A percentile compares a stretch with the other conserved stretches of the same genome.
phyloP scores from a whole-genome alignment of 2,113 vertebrate species.

The Catagonus wagneri region DNA sequence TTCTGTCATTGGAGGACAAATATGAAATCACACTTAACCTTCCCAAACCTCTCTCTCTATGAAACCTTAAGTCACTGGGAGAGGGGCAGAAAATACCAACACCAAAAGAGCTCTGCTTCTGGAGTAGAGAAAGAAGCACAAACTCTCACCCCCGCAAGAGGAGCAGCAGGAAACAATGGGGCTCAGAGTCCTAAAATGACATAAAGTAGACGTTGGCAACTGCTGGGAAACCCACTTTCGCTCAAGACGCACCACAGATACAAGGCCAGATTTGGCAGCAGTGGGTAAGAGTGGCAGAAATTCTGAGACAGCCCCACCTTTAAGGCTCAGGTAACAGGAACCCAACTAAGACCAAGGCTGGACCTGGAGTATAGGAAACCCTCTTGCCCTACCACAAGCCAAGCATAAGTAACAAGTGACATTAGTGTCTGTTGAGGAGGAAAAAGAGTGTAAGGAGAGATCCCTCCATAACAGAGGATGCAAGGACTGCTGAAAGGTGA shows the following conservation, averaged over 20 bases:
- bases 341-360: too few species aligned
- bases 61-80: background rate
- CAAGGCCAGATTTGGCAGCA: background rate
- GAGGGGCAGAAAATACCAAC: background rate
- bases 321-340: too few species aligned
- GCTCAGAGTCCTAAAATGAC: background rate
- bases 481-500: too few species aligned
- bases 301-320: too few species aligned
- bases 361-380: too few species aligned
- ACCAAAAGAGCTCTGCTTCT: background rate
- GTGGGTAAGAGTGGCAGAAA: too few species aligned
- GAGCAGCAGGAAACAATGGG: background rate
- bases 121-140: background rate
- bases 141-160: background rate
- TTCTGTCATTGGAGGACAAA: background rate
- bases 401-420: too few species aligned
- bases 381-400: too few species aligned
- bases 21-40: background rate
- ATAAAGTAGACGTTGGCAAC: background rate
- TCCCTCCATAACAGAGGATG: too few species aligned
- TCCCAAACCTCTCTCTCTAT: background rate
- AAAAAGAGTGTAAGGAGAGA: too few species aligned
- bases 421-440: too few species aligned
- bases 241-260: background rate
- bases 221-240: background rate